These are phyloP conservation scores for Exephanes ischioxanthus DNA, from an alignment of 2,888 invertebrate species.

Conservation along the genomic window DNA sequence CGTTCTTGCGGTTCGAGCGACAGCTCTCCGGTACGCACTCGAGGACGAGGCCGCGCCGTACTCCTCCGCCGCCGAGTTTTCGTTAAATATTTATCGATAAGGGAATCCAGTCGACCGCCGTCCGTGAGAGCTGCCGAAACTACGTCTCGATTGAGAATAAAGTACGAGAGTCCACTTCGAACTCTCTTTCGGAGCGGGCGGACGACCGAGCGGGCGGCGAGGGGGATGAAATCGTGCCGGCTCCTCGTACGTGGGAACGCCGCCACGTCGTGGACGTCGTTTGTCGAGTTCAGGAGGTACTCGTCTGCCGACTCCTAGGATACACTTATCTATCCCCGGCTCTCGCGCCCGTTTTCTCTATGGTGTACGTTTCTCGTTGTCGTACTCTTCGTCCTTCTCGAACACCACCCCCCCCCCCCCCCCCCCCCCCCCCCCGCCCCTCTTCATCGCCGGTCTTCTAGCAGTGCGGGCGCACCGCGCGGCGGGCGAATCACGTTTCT, in stretches of 20 bases:
- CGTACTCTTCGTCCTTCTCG: constrained; percentile 6
- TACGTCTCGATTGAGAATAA: constrained; percentile 60
- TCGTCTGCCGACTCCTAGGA: constrained; percentile 37
- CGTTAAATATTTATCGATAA: constrained; percentile 77
- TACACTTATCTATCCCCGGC: constrained; percentile 58
- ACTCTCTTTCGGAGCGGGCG: constrained; percentile 2
- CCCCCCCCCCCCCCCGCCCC: neutral
- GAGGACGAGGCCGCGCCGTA: neutral
- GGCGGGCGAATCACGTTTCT: constrained; percentile 69
- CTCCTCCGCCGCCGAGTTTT: constrained; percentile 70
- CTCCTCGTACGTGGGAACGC: constrained; percentile 60
- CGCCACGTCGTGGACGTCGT: constrained; percentile 62
- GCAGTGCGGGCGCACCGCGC: neutral
- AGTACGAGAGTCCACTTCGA: constrained; percentile 42
- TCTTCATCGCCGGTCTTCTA: constrained; percentile 17
- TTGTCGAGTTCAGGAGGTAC: constrained; percentile 59
- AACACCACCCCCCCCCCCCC: neutral
- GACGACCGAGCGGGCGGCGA: neutral
- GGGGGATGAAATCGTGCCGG: constrained; percentile 4
- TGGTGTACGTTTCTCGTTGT: constrained; percentile 55
- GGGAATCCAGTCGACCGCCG: constrained; percentile 60
- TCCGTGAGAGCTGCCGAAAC: constrained; percentile 40
- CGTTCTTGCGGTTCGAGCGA: constrained; percentile 24
- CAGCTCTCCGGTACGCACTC: neutral
- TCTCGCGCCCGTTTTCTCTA: constrained; percentile 41